Evolutionary conservation across 2,888 invertebrate genomes (phyloP).

Genomic region (Abrostola triplasia): DNA sequence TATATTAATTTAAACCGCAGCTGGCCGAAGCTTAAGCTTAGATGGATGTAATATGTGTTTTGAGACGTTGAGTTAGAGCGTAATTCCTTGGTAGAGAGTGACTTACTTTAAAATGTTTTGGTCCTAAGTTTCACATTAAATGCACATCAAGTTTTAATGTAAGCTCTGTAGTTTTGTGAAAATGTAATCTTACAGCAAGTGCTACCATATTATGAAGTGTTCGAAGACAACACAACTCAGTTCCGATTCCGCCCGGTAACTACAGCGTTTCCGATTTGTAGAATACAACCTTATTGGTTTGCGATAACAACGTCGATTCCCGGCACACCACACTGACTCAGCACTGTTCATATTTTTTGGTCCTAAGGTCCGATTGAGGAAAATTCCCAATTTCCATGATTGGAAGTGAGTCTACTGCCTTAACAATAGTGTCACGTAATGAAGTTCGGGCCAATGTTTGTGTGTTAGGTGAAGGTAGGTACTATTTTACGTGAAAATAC

Average conservation of each 20-base stretch:
- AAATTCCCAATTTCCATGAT: neutral
- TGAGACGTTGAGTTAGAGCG: too few species aligned
- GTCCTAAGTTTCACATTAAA: too few species aligned
- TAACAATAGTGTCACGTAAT: conserved; percentile 3
- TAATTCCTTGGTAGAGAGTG: too few species aligned
- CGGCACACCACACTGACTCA: neutral
- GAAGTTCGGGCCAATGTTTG: neutral
- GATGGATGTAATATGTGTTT: too few species aligned
- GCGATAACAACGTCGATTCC: conserved; percentile 10
- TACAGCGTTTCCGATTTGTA: conserved; percentile 1
- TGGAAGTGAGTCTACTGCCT: conserved; percentile 3
- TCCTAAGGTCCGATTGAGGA: neutral
- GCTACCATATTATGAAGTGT: neutral
- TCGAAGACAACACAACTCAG: conserved; percentile 9
- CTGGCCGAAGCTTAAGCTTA: too few species aligned
- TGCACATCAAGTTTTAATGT: too few species aligned
- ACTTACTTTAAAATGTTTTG: too few species aligned
- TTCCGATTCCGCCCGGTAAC: neutral
- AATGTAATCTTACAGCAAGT: neutral
- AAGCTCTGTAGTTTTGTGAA: too few species aligned
- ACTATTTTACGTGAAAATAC: too few species aligned
- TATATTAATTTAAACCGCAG: too few species aligned
- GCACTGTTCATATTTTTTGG: neutral
- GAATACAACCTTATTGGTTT: conserved; percentile 13
- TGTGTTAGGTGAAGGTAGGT: too few species aligned